A percentile compares a stretch with the other conserved stretches of the same genome.
phyloP scores from a whole-genome alignment of 2,888 invertebrate genomes.

The Anthophora plumipes region DNA sequence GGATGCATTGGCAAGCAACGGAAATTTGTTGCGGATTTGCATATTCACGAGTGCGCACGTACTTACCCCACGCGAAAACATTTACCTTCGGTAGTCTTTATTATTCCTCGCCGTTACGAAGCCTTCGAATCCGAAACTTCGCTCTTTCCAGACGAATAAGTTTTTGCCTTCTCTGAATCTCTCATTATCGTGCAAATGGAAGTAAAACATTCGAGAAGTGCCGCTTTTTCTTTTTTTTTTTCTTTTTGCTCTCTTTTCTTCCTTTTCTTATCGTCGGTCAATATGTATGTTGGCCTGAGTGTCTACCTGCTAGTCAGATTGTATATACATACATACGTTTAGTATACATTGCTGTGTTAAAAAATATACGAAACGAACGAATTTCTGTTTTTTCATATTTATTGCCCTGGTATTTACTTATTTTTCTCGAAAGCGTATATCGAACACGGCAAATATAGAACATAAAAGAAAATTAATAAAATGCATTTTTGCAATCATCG shows the following conservation, averaged over 20 bases:
- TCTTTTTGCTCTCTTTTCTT: neutral
- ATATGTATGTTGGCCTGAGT: slow-evolving; percentile 34
- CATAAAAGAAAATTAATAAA: no score
- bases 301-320: neutral
- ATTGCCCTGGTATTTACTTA: no score
- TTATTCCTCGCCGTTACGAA: slow-evolving; percentile 70
- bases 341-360: no score
- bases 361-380: no score
- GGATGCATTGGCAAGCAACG: slow-evolving; percentile 62
- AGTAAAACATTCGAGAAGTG: slow-evolving; percentile 59
- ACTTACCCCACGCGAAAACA: slow-evolving; percentile 73
- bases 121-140: slow-evolving; percentile 72
- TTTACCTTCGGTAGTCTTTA: slow-evolving; percentile 74
- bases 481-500: no score
- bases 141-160: slow-evolving; percentile 67
- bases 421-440: no score
- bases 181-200: slow-evolving; percentile 71
- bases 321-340: slow-evolving; percentile 31
- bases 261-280: slow-evolving; percentile 27
- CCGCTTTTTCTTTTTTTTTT: neutral
- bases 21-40: slow-evolving; percentile 77
- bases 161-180: slow-evolving; percentile 60
- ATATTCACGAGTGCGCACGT: slow-evolving; percentile 75
- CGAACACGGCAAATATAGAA: no score
- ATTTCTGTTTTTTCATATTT: no score